These are phyloP conservation scores for Camponotus floridanus DNA, from an alignment of 1,140 invertebrate genomes.

Conservation along the genomic window DNA sequence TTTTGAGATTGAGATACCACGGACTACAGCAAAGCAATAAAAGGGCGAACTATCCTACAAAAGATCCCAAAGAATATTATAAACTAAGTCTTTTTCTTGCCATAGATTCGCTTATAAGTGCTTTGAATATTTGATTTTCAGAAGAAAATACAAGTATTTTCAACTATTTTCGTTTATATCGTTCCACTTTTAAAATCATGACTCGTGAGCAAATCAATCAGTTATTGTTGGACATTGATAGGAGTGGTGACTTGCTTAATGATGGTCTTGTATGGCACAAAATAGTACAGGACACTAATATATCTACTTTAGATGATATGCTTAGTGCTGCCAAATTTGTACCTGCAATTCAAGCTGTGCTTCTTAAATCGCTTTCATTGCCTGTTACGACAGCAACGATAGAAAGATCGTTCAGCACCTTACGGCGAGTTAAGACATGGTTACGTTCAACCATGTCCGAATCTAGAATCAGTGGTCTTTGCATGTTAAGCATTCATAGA, in stretches of 20 bases:
- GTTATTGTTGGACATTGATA: constrained; percentile 11
- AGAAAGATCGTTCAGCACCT: constrained; percentile 16
- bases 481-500: background rate
- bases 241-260: constrained; percentile 3
- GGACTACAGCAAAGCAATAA: background rate
- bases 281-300: background rate
- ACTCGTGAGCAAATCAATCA: background rate
- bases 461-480: constrained; percentile 15
- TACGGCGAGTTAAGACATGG: constrained; percentile 23
- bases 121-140: constrained; percentile 14
- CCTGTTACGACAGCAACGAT: constrained; percentile 25
- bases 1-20: constrained; percentile 19
- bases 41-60: constrained; percentile 65
- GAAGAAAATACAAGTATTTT: constrained; percentile 19
- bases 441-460: constrained; percentile 27
- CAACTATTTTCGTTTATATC: constrained; percentile 2
- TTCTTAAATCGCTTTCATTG: constrained; percentile 7
- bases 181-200: background rate
- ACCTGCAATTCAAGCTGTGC: background rate
- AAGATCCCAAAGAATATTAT: constrained; percentile 43
- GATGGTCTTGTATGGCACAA: constrained; percentile 11
- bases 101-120: background rate
- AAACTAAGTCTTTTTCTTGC: background rate
- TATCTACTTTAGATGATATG: background rate
- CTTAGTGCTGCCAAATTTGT: constrained; percentile 20